phyloP scores from a whole-genome alignment of 1,140 invertebrate species.

The Eueides isabella region DNA sequence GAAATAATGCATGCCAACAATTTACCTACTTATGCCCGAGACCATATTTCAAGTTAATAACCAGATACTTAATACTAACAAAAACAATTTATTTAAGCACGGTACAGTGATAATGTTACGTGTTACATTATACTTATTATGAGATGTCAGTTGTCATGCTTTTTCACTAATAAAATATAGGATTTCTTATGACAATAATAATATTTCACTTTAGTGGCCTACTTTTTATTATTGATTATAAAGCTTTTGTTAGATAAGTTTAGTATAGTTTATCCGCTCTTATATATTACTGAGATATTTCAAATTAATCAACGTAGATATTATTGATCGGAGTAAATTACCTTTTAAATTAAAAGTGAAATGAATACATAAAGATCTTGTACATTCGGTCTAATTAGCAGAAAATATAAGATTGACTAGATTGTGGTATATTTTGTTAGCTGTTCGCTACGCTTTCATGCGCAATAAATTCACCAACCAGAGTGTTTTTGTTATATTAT shows the following conservation, averaged over 20 bases:
- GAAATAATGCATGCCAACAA: conserved; percentile 37
- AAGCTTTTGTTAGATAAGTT: too few relatives aligned
- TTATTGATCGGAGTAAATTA: not conserved
- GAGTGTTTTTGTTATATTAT: conserved; percentile 62
- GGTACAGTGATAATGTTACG: not conserved
- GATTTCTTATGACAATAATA: not conserved
- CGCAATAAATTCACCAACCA: conserved; percentile 51
- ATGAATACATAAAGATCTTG: not conserved
- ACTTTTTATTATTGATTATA: not conserved
- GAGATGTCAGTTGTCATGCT: conserved; percentile 9
- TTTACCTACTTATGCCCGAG: conserved; percentile 26
- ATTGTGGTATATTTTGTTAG: conserved; percentile 44
- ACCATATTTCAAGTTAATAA: conserved; percentile 1
- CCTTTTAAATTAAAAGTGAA: not conserved
- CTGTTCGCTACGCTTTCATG: conserved; percentile 65
- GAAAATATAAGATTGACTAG: conserved; percentile 46
- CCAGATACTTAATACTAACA: not conserved
- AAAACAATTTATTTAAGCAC: not conserved
- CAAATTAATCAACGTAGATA: too few relatives aligned
- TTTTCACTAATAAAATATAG: not conserved
- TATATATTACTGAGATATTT: too few relatives aligned
- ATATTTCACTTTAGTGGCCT: not conserved
- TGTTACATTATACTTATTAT: conserved; percentile 8
- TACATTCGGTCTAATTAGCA: conserved; percentile 32
- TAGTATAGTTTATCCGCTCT: too few relatives aligned